Base-by-base conservation (phyloP, 1,140 invertebrate species). In the Platorchestia sp. region DNA sequence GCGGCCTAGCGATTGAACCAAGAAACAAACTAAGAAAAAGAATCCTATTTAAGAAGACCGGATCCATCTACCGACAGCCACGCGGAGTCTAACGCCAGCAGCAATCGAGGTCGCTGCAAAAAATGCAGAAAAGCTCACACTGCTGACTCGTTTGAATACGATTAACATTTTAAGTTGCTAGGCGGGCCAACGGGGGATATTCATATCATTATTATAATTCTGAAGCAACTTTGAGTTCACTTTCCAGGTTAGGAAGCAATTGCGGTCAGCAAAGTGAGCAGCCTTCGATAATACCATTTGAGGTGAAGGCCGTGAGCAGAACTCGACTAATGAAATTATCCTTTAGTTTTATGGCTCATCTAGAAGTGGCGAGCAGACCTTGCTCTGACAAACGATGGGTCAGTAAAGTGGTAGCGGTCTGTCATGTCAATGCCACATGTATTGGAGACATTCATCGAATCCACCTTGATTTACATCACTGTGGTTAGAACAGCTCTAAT, bases 101-200 rank as follows among this genome's bases (percentile, higher is more conserved):
- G 59, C 59, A 22, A 75, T 75, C 59, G 59, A 75, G 59, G 59
- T 75, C 59, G 59, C 10, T 75, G 59, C 87, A 44, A 89, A 89
- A 42, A 42, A 27, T 41, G 5, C 87, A 41, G 43, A 27, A 42
- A 89, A 89, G 87, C 87, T 42, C 87, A 44, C 87, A 89, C 43
- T 27, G 87, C 7, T 89, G 87, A 5, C n/a, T 89, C 87, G 87
- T 89, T 89, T 89, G 87, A 89, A 89, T 89, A 89, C 42, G 27
- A 89, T 89, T 89, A 42, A 89, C 87, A 42, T 42, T 10, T 42
- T 44, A 36, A 89, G 87, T 44, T 89, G 41, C 87, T 89, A 41
- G 87, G 27, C 41, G 41, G 27, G 36, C 27, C 36, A 42, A 36
- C 41, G 43, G 7, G 87, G 36, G 59, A 22, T 75, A 75, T 75